A percentile compares a stretch with the other conserved stretches of the same genome.
Evolutionary conservation across 2,113 vertebrate genomes (phyloP).

Genomic region (Lasiurus cinereus): DNA sequence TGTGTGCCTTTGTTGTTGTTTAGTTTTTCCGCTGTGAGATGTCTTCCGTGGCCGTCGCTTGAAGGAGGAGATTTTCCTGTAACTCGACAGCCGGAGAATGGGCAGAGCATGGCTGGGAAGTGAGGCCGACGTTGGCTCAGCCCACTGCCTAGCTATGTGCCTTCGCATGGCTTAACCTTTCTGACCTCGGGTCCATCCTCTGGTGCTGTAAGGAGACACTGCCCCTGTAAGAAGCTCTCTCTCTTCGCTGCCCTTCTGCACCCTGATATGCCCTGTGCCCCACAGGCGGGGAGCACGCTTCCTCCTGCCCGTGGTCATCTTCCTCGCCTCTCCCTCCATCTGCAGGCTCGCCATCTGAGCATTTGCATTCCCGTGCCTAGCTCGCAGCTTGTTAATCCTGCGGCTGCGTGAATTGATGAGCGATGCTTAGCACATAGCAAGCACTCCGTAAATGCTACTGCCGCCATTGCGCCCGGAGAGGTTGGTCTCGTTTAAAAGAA

Average conservation of each 20-base stretch:
- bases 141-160: neutral
- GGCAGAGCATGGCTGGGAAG: neutral
- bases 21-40: neutral
- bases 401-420: constrained; percentile 30
- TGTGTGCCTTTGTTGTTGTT: neutral
- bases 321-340: neutral
- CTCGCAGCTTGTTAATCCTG: neutral
- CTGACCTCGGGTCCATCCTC: neutral
- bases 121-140: neutral
- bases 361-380: neutral
- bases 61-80: neutral
- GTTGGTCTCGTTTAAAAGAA: constrained; percentile 69
- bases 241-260: neutral
- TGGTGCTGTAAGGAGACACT: neutral
- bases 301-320: neutral
- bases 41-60: neutral
- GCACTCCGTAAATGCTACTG: constrained; percentile 27
- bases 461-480: neutral
- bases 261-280: neutral
- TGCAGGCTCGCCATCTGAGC: neutral
- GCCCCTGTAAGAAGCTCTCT: neutral
- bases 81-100: neutral
- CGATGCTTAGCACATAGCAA: constrained; percentile 50
- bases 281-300: rapidly evolving
- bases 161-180: neutral